Evolutionary conservation across 2,797 vertebrate genomes (phyloP), one percentile per base, ranked within the genome.

Genomic region (Threskiornis aethiopicus): DNA sequence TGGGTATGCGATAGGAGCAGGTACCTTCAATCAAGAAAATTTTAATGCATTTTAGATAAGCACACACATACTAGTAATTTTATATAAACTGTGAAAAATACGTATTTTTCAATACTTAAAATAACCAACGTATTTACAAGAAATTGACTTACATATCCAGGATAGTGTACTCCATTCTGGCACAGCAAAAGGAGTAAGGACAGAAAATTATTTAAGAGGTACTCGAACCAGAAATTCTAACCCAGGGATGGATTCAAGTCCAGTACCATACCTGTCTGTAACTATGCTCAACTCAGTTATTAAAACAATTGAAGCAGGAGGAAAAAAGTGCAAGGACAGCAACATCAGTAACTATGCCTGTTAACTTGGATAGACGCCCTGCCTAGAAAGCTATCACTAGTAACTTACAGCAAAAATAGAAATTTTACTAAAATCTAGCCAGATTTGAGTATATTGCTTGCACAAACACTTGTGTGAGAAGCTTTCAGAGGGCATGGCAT

Each of bases 111-210:
- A 76, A 26, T 49, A 84, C 37, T 89, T 71, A 78, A 90, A 81
- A 65, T 52, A 96, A 73, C 73, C 76, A 81, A 88, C 3, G 1
- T 90, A 86, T 95, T 93, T 70, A 86, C 49, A 90, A 91, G 92
- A 96, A 94, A 91, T 77, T 22, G 97, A 99, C 99, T 99, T 99
- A 99, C 99, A 98, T 99, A 99, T 98, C 98, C 98, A 98, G 98
- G 98, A 99, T 99, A 99, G 98, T 98, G 98, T 97, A 99, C 98
- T 98, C 99, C 99, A 98, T 99, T 99, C 99, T 99, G 98, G 98
- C 98, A 98, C 96, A 97, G 97, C 98, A 98, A 98, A 96, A 95
- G 96, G 97, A 96, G 82, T 86, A 97, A 97, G 96, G 94, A 97
- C 6, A 97, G 49, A 97, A 88, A 87, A 90, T 95, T 78, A 92